Base-by-base conservation (phyloP, 2,113 vertebrate genomes). In the Gnathonemus echidnorhynchus region DNA sequence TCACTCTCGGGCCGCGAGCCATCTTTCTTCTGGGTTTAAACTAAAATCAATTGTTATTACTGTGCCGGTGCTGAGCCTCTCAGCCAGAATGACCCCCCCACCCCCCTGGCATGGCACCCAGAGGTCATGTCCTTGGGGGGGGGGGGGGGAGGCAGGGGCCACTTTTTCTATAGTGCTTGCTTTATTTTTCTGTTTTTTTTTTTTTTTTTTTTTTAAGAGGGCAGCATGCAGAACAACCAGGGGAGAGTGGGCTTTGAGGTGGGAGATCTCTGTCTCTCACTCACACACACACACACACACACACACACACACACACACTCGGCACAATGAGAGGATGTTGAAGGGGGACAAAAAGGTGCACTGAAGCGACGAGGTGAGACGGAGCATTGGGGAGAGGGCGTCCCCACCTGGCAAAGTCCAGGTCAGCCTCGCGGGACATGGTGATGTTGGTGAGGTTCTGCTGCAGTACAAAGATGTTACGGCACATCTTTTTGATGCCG, bases 361-460 rank as follows among this genome's bases (percentile, higher is more conserved):
- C 5, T 39, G 74, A 80, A 80, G 74, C 74, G 2, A 15, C 3
- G 35, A 19, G 74, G 35, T n/a, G 42, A 83, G n/a, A 21, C 17
- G 19, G 39, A 24, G 31, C 10, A 17, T 7, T 35, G 42, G 21
- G 45, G 83, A 6, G 19, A 10, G 45, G 21, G 21, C 24, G 21
- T 24, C 49, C 93, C 92, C 94, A 99, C 98, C 98, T 98, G 90
- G 98, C 98, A 0, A 98, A 99, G 93, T 99, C 98, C 24, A 99
- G 95, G 95, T 99, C 98, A 0, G 98, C 98, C 92, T 99, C 98
- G 0, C 98, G 95, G 0, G 98, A 99, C 98, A 99, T 99, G 93
- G 98, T 99, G 96, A 99, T 99, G 95, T 99, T 99, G 39, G 98
- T 99, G 88, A 99, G 95, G 94, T 99, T 99, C 92, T 99, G 98